Evolutionary conservation across 2,888 invertebrate genomes (phyloP), one percentile per base, ranked within the genome.

Genomic region (Philopedon plagiatum): DNA sequence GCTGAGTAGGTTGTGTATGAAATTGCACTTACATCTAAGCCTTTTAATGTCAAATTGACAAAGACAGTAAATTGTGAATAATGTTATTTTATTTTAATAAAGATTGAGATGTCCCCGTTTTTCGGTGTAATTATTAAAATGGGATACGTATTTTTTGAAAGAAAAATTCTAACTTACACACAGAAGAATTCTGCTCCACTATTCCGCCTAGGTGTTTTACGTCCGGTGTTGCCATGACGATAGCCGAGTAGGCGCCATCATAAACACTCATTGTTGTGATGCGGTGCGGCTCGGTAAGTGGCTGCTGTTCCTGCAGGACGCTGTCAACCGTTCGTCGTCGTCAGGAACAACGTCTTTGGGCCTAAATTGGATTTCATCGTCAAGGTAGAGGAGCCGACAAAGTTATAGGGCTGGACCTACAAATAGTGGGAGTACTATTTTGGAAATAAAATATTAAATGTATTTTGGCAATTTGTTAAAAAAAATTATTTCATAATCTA

Each of bases 261-360:
- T 85, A 86, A 86, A 86, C 86, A 86, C 85, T 85, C 85, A 85
- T 85, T 85, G 86, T 85, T 85, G 85, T 85, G 85, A 85, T 85
- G 85, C 83, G 83, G 83, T 82, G 80, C 80, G 78, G 79, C 76
- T 78, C 78, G 79, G 80, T 79, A 80, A 81, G 80, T 80, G 81
- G 81, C 83, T 78, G 81, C 56, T 54, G 56, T 60, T 74, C 77
- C 77, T 77, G 76, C 78, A 65, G 70, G 71, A 71, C 61, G 51
- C 26, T 46, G 46, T 64, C 68, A 41, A 21, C 39, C 54, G 41
- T 60, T 56, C 66, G 37, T 70, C 69, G 77, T 77, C 77, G 76
- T 76, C 78, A 79, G 80, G 77, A 77, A 75, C 75, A 80, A 78
- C 77, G 73, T 75, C 75, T 78, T 75, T 74, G 80, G 82, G 81